Conservation (phyloP, 2,797 vertebrate species). For the Aphelocoma californica region DNA sequence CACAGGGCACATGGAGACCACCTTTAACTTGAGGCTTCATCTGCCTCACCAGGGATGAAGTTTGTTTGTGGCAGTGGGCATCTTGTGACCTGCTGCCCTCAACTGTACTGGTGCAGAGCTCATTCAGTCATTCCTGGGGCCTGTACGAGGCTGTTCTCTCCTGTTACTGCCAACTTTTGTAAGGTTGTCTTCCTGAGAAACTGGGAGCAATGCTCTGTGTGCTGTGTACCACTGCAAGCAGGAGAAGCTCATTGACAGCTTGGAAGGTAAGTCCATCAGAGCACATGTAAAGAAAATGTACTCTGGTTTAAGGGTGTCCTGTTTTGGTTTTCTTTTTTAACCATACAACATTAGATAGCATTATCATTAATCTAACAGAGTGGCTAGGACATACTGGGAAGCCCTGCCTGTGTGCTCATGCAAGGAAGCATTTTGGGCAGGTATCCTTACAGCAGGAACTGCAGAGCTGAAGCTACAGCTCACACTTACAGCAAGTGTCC, state of each 20-base stretch:
- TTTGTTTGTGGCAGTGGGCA: neutral
- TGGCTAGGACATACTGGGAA: neutral
- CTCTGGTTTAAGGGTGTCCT: neutral
- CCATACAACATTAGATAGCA: neutral
- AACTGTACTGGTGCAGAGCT: fast-evolving
- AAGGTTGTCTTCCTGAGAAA: neutral
- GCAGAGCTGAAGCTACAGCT: neutral
- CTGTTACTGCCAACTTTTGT: neutral
- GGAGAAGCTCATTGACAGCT: neutral
- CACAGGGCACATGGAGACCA: neutral
- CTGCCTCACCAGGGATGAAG: neutral
- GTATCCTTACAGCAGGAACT: neutral
- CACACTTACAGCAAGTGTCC: neutral
- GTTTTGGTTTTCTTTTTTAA: neutral
- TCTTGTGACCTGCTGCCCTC: neutral
- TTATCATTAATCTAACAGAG: neutral
- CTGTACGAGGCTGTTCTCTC: neutral
- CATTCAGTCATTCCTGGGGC: fast-evolving
- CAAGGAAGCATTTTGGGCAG: neutral
- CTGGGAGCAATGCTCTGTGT: neutral
- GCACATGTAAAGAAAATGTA: neutral
- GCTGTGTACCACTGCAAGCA: too few relatives aligned
- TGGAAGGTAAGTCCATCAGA: neutral
- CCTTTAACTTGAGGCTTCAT: neutral
- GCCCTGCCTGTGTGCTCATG: neutral